Percentiles rank a stretch among this genome's conserved stretches.
These are phyloP conservation scores for Octomys mimax DNA, from an alignment of 2,797 vertebrate genomes.

Conservation along the genomic window DNA sequence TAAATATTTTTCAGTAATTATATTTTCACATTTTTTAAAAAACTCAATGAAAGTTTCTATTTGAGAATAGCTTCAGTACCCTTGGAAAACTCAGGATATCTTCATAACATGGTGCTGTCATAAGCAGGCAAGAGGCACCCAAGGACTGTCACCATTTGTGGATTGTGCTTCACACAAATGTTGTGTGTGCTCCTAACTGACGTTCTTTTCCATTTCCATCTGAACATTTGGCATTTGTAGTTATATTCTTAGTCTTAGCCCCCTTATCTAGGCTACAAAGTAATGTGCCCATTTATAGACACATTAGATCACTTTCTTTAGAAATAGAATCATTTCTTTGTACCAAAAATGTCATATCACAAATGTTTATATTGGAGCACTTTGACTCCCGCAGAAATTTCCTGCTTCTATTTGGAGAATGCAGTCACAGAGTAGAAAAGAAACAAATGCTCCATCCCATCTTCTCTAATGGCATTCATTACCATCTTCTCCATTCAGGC, in stretches of 20 bases:
- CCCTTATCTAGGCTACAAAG: conserved; percentile 8
- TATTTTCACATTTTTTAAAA: background rate
- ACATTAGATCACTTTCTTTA: background rate
- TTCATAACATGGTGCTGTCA: background rate
- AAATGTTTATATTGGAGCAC: conserved; percentile 47
- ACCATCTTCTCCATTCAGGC: conserved; percentile 63
- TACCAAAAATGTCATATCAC: conserved; percentile 30
- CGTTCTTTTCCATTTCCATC: background rate
- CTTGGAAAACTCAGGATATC: background rate
- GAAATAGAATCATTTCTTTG: conserved; percentile 2
- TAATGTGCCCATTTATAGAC: background rate
- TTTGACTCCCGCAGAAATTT: conserved; percentile 55
- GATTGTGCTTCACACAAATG: background rate
- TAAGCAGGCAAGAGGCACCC: background rate
- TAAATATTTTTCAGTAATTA: background rate
- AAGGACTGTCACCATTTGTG: background rate
- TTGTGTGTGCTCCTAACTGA: background rate
- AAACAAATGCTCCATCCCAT: conserved; percentile 46
- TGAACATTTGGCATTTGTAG: conserved; percentile 17
- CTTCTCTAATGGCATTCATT: conserved; percentile 64
- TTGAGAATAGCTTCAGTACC: background rate
- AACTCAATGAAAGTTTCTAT: background rate
- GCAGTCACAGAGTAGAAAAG: conserved; percentile 47
- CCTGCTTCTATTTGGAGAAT: conserved; percentile 32
- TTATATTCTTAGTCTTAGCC: conserved; percentile 19